Conservation (phyloP, 2,888 invertebrate genomes). For the Cybosia mesomella region DNA sequence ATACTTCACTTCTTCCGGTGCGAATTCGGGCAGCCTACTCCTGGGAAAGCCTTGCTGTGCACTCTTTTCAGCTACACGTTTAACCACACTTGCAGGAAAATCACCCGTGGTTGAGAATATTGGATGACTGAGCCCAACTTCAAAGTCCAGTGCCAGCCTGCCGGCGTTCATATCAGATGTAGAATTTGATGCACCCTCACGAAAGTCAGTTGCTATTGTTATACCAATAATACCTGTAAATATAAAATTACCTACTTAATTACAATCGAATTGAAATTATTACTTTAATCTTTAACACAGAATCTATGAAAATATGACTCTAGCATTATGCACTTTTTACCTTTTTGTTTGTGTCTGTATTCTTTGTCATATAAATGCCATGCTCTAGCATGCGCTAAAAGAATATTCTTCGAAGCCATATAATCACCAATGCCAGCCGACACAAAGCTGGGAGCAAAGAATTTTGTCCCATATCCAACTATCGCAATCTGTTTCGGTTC, state of each 20-base stretch:
- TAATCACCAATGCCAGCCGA: slow-evolving; percentile 84
- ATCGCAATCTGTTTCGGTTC: slow-evolving; percentile 81
- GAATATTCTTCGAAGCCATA: slow-evolving; percentile 78
- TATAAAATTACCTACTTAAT: neutral
- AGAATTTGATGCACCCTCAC: slow-evolving; percentile 61
- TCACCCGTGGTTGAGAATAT: slow-evolving; percentile 80
- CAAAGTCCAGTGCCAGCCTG: slow-evolving; percentile 65
- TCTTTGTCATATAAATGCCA: slow-evolving; percentile 80
- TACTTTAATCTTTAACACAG: too few species aligned
- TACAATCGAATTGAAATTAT: neutral
- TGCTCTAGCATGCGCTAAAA: slow-evolving; percentile 86
- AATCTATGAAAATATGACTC: neutral
- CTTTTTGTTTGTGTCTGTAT: slow-evolving; percentile 66
- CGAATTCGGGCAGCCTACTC: slow-evolving; percentile 81
- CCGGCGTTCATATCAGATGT: slow-evolving; percentile 67
- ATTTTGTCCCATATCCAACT: slow-evolving; percentile 77
- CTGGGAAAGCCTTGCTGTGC: slow-evolving; percentile 74
- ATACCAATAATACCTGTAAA: slow-evolving; percentile 69
- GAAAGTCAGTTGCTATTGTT: slow-evolving; percentile 71
- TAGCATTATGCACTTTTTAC: slow-evolving; percentile 37
- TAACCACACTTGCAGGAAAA: slow-evolving; percentile 78
- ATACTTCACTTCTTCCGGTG: slow-evolving; percentile 69
- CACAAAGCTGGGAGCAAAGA: slow-evolving; percentile 73
- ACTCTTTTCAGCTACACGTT: slow-evolving; percentile 76
- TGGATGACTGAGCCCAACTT: slow-evolving; percentile 75